Percentiles rank a stretch among this genome's conserved stretches.
Evolutionary conservation across 2,888 invertebrate genomes (phyloP).

Genomic region (Trissoscelio sp.): DNA sequence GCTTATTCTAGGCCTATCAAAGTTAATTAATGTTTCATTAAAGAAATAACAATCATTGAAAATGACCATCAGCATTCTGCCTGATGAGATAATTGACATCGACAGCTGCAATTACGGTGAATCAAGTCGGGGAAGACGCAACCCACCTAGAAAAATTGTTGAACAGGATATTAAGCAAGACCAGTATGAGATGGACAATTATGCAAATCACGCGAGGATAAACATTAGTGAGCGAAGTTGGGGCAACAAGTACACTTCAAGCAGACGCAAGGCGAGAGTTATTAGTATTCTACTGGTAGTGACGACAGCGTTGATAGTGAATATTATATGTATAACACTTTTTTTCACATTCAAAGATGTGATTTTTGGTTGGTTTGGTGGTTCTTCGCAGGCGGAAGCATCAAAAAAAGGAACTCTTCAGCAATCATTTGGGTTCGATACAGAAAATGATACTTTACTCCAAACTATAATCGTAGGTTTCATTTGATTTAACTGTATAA

Average conservation of each 20-base stretch:
- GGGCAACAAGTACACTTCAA: background rate
- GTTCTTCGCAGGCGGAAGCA: background rate
- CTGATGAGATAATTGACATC: conserved; percentile 21
- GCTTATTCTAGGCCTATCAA: too few species aligned
- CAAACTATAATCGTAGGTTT: conserved; percentile 5
- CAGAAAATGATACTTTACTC: background rate
- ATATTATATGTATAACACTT: background rate
- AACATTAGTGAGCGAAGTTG: background rate
- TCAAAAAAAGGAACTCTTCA: too few species aligned
- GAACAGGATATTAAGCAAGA: background rate
- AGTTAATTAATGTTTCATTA: background rate
- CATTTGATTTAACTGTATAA: background rate
- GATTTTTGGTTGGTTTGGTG: background rate
- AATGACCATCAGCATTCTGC: conserved; percentile 23
- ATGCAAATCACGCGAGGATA: background rate
- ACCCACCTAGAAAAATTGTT: background rate
- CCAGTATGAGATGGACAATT: background rate
- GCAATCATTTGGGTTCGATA: conserved; percentile 9
- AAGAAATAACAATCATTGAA: background rate
- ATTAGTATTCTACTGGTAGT: background rate
- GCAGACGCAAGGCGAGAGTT: background rate
- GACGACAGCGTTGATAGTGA: background rate
- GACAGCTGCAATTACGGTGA: background rate
- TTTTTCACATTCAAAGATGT: conserved; percentile 9
- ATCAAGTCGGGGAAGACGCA: background rate